Base-by-base conservation (phyloP, 2,113 vertebrate species). In the Grammomys surdaster region DNA sequence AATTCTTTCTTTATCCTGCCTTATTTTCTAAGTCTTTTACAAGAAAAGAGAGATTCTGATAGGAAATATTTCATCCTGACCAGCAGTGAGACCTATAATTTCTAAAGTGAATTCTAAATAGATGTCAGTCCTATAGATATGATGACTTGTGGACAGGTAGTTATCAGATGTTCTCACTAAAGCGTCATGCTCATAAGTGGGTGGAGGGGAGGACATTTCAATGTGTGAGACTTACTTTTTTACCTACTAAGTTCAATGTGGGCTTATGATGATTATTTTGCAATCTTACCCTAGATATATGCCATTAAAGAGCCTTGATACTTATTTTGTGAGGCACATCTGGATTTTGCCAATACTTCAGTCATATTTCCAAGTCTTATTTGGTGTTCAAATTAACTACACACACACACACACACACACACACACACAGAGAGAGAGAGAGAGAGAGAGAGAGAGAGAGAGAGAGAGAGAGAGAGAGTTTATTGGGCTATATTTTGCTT, bases 401-500 rank as follows among this genome's bases (percentile, higher is more conserved):
- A 43, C 20, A 43, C 13, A 85, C 65, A 67, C 67, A 69, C 65
- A 67, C 28, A 67, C 63, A 67, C 26, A 67, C 26, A 67, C 28
- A 67, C 65, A 65, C 63, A 65, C 26, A 65, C 26, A 58, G 5
- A 51, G 48, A 51, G 10, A 51, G 51, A 51, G 51, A 51, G 51
- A 51, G 51, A 51, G 51, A 51, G 51, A 51, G 51, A 51, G 81
- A 16, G 14, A 56, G 14, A 56, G 54, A 56, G 54, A 56, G 54
- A 56, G 54, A 56, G 54, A 56, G 54, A 56, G 54, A 56, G 54
- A 16, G 54, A 96, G 82, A 89, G 89, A 92, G 90, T 87, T 94
- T 96, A 87, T 56, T 73, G 31, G 76, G 58, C 43, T 91, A 28
- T 72, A 67, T 89, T 82, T 94, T 86, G 92, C 43, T 90, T 10